Percentiles rank a stretch among this genome's conserved stretches.
phyloP scores from a whole-genome alignment of 1,140 invertebrate genomes.

The Drosophila grimshawi region DNA sequence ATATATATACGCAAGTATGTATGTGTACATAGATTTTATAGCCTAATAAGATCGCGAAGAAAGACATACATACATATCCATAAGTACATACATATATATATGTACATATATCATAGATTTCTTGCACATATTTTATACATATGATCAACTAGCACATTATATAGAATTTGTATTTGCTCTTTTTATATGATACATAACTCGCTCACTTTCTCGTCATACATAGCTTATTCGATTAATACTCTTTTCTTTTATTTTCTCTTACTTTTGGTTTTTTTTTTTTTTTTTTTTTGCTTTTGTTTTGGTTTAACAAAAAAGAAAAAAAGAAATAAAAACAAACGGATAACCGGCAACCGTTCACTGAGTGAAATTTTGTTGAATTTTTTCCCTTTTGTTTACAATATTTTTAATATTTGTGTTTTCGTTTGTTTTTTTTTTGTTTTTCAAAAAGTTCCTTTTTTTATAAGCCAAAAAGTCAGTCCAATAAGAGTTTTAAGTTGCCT shows the following conservation, averaged over 20 bases:
- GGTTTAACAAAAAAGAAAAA: neutral
- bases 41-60: slow-evolving; percentile 66
- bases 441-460: slow-evolving; percentile 77
- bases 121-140: slow-evolving; percentile 8
- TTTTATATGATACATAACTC: slow-evolving; percentile 39
- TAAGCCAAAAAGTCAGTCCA: slow-evolving; percentile 83
- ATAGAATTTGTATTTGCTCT: slow-evolving; percentile 18
- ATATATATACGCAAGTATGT: slow-evolving; percentile 40
- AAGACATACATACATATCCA: slow-evolving; percentile 47
- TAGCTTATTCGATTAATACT: slow-evolving; percentile 68
- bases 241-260: slow-evolving; percentile 22
- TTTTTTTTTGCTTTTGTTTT: slow-evolving; percentile 17
- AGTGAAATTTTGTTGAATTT: slow-evolving; percentile 56
- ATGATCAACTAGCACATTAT: slow-evolving; percentile 28
- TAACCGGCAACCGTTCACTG: slow-evolving; percentile 72
- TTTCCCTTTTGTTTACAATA: slow-evolving; percentile 67
- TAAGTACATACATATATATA: slow-evolving; percentile 14
- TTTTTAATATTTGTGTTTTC: slow-evolving; percentile 69
- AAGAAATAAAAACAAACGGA: slow-evolving; percentile 37
- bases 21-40: slow-evolving; percentile 53
- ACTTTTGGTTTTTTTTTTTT: slow-evolving; percentile 15
- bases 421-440: slow-evolving; percentile 53
- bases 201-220: slow-evolving; percentile 19
- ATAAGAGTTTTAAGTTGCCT: slow-evolving; percentile 83
- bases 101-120: slow-evolving; percentile 1